phyloP scores from a whole-genome alignment of 1,140 invertebrate species.

The Sinella curviseta region DNA sequence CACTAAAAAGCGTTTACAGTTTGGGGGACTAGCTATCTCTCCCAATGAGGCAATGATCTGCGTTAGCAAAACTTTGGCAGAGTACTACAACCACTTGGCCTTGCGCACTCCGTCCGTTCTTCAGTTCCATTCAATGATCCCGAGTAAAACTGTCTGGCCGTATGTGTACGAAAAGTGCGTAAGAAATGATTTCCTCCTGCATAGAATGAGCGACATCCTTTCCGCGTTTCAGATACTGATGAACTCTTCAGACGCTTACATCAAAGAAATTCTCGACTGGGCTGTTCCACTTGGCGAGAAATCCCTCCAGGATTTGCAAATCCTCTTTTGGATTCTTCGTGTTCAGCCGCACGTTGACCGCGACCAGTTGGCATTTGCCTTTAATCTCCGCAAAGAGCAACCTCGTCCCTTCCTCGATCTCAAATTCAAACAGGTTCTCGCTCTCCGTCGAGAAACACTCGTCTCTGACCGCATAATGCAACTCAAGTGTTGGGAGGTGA shows the following conservation, averaged over 20 bases:
- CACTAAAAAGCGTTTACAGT: not conserved
- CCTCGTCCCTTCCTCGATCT: not conserved
- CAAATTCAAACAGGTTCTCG: not conserved
- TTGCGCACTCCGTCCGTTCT: not conserved
- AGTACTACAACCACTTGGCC: conserved; percentile 18
- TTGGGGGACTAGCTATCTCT: conserved; percentile 7
- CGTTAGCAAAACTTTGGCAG: not conserved
- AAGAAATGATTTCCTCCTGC: not conserved
- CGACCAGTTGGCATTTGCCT: not conserved
- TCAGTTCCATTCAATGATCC: conserved; percentile 8
- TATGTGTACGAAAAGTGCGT: not conserved
- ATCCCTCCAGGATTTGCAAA: not conserved
- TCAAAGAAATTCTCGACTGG: conserved; percentile 12
- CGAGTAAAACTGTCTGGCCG: not conserved
- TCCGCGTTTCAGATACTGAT: not conserved
- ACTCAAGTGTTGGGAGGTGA: not conserved
- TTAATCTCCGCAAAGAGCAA: not conserved
- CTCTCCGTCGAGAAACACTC: not conserved
- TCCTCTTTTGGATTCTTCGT: not conserved
- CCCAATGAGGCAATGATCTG: conserved; percentile 13
- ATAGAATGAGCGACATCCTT: not conserved
- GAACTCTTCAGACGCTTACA: not conserved
- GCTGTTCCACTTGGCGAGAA: not conserved
- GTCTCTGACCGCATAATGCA: not conserved
- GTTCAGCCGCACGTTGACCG: not conserved